These are phyloP conservation scores for Danionella dracula DNA, from an alignment of 2,797 vertebrate species.

Conservation along the genomic window DNA sequence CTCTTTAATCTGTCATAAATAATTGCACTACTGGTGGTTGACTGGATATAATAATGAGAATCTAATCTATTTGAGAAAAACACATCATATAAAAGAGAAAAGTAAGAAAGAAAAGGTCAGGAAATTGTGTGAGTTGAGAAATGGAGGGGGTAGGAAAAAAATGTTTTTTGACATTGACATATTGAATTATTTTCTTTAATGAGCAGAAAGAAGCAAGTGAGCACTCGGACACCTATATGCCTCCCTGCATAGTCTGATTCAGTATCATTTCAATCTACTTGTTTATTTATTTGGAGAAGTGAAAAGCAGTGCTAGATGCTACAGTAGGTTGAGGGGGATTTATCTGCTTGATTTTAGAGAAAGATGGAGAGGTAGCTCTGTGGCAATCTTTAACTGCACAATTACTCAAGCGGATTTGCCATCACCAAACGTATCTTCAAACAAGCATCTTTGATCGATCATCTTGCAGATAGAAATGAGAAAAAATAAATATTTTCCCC, in stretches of 20 bases:
- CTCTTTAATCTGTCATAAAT: too few species aligned
- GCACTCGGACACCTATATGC: neutral
- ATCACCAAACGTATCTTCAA: slow-evolving; percentile 44
- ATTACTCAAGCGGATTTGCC: slow-evolving; percentile 44
- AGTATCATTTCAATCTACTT: too few species aligned
- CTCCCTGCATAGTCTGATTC: neutral
- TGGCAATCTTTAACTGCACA: slow-evolving; percentile 41
- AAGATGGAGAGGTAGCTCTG: slow-evolving; percentile 32
- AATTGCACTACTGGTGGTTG: neutral
- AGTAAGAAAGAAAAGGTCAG: neutral
- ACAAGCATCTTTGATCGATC: slow-evolving; percentile 45
- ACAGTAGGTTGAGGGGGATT: neutral
- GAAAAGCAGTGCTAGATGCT: slow-evolving; percentile 15
- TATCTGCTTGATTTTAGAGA: slow-evolving; percentile 42
- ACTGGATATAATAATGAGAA: neutral
- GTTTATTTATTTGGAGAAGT: neutral
- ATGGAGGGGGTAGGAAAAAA: neutral
- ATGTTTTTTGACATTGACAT: too few species aligned
- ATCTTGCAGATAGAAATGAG: slow-evolving; percentile 42
- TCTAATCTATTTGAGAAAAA: too few species aligned
- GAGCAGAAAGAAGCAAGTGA: slow-evolving; percentile 9
- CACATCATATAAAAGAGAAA: neutral
- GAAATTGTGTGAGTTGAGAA: slow-evolving; percentile 9
- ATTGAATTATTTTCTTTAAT: neutral
- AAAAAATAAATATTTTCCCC: slow-evolving; percentile 36